Evolutionary conservation across 2,797 vertebrate species (phyloP), one percentile per base, ranked within the genome.

Genomic region (Hypotaenidia okinawae): DNA sequence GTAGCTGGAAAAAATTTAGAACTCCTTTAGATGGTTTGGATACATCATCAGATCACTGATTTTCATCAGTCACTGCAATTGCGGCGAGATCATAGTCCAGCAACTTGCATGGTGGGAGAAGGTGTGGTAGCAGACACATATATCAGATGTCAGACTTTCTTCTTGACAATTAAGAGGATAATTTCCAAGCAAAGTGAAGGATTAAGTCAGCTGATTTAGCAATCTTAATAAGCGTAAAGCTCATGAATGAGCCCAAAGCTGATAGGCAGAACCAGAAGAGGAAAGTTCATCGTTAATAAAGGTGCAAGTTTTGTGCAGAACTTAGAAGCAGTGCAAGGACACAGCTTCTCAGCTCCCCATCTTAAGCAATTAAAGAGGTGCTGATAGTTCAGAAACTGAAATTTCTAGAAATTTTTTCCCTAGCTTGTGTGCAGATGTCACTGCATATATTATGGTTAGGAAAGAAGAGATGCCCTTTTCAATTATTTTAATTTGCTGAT

Each of bases 141-240:
- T 91, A 90, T n/a, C 59, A n/a, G 23, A 74, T 87, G 93, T 97
- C 94, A 95, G 92, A 86, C 91, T 30, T 97, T 66, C 84, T 47
- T 87, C 95, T 95, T 94, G 95, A 80, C 91, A 93, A 61, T 94
- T 95, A 95, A 90, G 78, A 93, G 89, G 87, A 89, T 96, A 94
- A 95, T 94, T 97, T 97, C 90, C 95, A 96, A 93, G 93, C 91
- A 93, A 96, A 93, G 68, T 67, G 91, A 96, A 97, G 93, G 96
- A 96, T 95, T 93, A 95, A 96, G 84, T 95, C 95, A 93, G 80
- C 93, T 96, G 96, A 95, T 93, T 93, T 91, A 92, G 70, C 91
- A 74, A 19, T 92, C 32, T 95, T 95, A 93, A 90, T 78, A 94
- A 54, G 81, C 52, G 11, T 78, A 78, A 77, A 94, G 91, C 91